Base-by-base conservation (phyloP, 1,140 invertebrate genomes). In the Dendroctonus ponderosae region DNA sequence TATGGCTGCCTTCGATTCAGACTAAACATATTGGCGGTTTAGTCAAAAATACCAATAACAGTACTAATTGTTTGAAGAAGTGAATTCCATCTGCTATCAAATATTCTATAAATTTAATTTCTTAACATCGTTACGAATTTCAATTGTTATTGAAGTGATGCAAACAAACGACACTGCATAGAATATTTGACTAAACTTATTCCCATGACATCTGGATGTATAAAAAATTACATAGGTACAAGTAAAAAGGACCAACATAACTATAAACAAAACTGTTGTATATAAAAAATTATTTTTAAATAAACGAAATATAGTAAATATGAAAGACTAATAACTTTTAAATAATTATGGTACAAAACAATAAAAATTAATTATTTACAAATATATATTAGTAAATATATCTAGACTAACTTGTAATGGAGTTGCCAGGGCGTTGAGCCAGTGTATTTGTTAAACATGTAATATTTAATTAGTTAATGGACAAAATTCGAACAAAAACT, bases 361-460 rank as follows among this genome's bases (percentile, higher is more conserved):
- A 63, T 52, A 62, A 63, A 62, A 54, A 52, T 54, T 37, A 44
- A 54, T 63, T 63, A 62, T 40, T 11, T 62, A 62, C 46, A 51
- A 51, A 51, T 48, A 60, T 14, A 61, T 48, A 61, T 49, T 62
- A 62, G 15, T 60, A 40, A 12, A 37, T 49, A 49, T 42, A 8
- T 58, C 14, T 48, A 59, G 44, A 59, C 57, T 59, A 62, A 40
- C 39, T 61, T 62, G 59, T 62, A 62, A 62, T 62, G 59, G 59
- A 62, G 59, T 62, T 62, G 59, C 59, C 59, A 40, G 14, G 48
- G 59, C 59, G 41, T 62, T 62, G 49, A 62, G 59, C 59, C 59
- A 41, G 46, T 12, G 38, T 51, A n/a, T 42, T 15, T 11, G 48
- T 38, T 62, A 42, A 62, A 51, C 41, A 62, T 50, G 39, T 52